Evolutionary conservation across 2,113 vertebrate genomes (phyloP), one percentile per base, ranked within the genome.

Genomic region (Aegithalos caudatus): DNA sequence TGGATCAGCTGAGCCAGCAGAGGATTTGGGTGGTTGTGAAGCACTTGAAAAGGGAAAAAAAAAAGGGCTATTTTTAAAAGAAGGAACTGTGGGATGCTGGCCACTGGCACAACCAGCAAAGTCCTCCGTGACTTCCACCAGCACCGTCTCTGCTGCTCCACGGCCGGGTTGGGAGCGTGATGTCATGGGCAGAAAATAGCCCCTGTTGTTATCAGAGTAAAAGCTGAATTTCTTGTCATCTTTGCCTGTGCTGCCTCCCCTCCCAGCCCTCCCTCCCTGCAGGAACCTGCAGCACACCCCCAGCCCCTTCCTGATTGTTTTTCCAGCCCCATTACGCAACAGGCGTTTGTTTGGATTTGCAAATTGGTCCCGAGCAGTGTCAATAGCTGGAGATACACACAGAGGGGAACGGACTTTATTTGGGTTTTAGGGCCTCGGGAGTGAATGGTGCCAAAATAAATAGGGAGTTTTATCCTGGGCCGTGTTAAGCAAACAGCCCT

Each of bases 291-390:
- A 87, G 93, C 91, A 57, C 73, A 69, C 71, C 85, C 73, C 91
- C 93, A 89, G 64, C 84, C 87, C 78, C 86, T 96, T 94, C 93
- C 90, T 82, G 89, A 94, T 89, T 80, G 87, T 85, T 97, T 96
- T 95, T 90, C 70, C 96, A 95, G 94, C 93, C 62, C 89, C 61
- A 35, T 96, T 95, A 90, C 71, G 84, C 94, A 95, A 94, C 57
- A 1, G 0, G 1, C 42, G 4, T 11, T 91, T 89, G 90, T 91
- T 94, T 92, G 91, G 91, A 24, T 94, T 91, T 87, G 72, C 57
- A 79, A 54, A 92, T 92, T 45, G 89, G 69, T 92, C 81, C 23
- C 47, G 91, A 92, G 95, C 91, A 56, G 81, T 44, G 89, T 92
- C 88, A 86, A 83, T 88, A 69, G 94, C 93, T 89, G 84, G 91